A percentile compares a stretch with the other conserved stretches of the same genome.
Evolutionary conservation across 2,113 vertebrate genomes (phyloP).

Genomic region (Oncorhynchus gorbuscha): DNA sequence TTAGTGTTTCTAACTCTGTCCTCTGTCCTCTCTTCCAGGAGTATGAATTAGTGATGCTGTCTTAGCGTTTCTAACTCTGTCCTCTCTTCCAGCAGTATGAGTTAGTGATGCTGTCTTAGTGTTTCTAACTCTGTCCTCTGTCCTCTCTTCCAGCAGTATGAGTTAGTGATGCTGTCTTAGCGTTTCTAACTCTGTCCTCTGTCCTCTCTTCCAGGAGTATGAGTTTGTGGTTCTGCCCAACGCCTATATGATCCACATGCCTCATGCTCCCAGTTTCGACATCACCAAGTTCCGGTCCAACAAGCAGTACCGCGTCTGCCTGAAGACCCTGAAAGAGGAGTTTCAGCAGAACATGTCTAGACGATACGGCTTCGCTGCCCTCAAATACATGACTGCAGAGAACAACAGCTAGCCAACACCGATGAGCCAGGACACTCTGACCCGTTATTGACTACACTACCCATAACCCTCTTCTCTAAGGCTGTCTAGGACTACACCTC

Average conservation of each 20-base stretch:
- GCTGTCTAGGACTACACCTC: background rate
- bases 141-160: no score
- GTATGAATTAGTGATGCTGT: no score
- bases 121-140: no score
- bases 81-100: no score
- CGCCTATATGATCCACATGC: conserved; percentile 99
- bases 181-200: no score
- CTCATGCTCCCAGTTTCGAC: conserved; percentile 97
- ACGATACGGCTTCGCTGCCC: conserved; percentile 92
- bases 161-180: no score
- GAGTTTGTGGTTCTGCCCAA: conserved; percentile 97
- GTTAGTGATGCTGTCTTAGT: no score
- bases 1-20: no score
- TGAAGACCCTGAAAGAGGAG: conserved; percentile 97
- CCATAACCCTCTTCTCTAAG: no score
- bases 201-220: conserved; percentile 79
- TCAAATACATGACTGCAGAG: conserved; percentile 98
- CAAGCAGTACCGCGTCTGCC: conserved; percentile 98
- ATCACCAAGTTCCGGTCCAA: conserved; percentile 99
- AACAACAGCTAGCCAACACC: conserved; percentile 92
- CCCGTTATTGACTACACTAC: conserved; percentile 18
- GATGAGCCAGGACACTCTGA: conserved; percentile 18
- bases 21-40: no score
- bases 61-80: no score
- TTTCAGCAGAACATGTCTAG: conserved; percentile 99